Conservation (phyloP, 2,888 invertebrate genomes). For the Toxonevra muliebris region DNA sequence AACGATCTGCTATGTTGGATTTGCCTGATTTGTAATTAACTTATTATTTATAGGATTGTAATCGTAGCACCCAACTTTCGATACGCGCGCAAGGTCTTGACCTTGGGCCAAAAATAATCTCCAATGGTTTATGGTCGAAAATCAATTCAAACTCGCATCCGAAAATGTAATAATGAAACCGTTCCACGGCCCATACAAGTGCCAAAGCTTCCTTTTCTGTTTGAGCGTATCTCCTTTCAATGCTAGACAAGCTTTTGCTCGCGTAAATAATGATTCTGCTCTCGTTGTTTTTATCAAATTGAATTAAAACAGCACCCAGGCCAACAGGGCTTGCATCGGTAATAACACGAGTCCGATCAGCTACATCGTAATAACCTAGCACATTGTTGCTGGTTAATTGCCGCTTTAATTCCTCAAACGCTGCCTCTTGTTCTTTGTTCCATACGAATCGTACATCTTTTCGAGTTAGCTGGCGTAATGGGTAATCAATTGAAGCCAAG, state of each 20-base stretch:
- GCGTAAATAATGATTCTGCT: conserved; percentile 58
- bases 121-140: conserved; percentile 51
- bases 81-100: conserved; percentile 46
- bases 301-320: conserved; percentile 51
- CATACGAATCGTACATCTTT: conserved; percentile 47
- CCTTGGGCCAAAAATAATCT: conserved; percentile 45
- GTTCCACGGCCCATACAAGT: conserved; percentile 56
- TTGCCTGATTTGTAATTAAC: conserved; percentile 29
- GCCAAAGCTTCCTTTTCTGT: conserved; percentile 53
- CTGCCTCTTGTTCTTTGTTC: conserved; percentile 44
- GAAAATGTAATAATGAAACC: conserved; percentile 60
- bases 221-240: conserved; percentile 44
- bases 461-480: conserved; percentile 24
- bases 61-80: conserved; percentile 45
- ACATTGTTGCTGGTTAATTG: conserved; percentile 26
- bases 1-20: conserved; percentile 30
- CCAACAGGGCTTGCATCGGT: conserved; percentile 57
- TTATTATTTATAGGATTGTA: conserved; percentile 39
- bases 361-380: conserved; percentile 50
- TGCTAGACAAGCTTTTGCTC: conserved; percentile 53
- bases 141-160: conserved; percentile 60
- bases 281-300: conserved; percentile 36
- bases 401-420: conserved; percentile 47
- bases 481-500: conserved; percentile 34
- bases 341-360: conserved; percentile 49